Percentiles rank a stretch among this genome's conserved stretches.
These are phyloP conservation scores for Ceratina calcarata DNA, from an alignment of 1,140 invertebrate genomes.

Conservation along the genomic window DNA sequence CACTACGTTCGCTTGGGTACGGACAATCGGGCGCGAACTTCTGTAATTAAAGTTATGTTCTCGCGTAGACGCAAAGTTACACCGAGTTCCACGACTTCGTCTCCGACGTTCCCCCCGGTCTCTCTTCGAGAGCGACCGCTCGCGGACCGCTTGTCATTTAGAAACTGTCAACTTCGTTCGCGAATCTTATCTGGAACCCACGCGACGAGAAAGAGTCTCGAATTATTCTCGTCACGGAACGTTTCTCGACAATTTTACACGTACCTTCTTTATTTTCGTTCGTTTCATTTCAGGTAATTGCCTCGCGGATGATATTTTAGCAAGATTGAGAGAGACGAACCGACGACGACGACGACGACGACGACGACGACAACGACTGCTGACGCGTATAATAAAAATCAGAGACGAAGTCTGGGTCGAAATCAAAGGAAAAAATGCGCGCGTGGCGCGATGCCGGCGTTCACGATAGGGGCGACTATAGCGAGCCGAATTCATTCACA, in stretches of 20 bases:
- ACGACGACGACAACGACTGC: too few relatives aligned
- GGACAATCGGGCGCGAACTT: constrained; percentile 74
- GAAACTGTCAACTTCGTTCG: constrained; percentile 44
- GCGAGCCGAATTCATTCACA: too few relatives aligned
- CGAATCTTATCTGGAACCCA: constrained; percentile 38
- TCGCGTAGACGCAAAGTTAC: constrained; percentile 67
- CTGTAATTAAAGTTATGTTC: constrained; percentile 74
- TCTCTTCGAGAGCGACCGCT: constrained; percentile 22
- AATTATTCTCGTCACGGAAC: too few relatives aligned
- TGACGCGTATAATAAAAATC: too few relatives aligned
- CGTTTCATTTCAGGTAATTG: too few relatives aligned
- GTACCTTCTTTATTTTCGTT: too few relatives aligned
- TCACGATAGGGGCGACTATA: too few relatives aligned
- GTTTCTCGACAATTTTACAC: too few relatives aligned
- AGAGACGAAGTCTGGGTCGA: neutral
- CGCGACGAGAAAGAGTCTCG: constrained; percentile 15
- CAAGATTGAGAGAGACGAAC: neutral
- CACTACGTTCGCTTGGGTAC: constrained; percentile 53
- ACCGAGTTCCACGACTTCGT: constrained; percentile 57
- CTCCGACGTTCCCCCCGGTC: too few relatives aligned
- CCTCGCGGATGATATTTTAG: neutral
- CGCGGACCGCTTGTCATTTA: constrained; percentile 44
- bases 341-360: too few relatives aligned
- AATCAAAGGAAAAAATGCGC: neutral
- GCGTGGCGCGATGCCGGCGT: too few relatives aligned